Conservation (phyloP, 2,797 vertebrate genomes). For the Microchirus variegatus region DNA sequence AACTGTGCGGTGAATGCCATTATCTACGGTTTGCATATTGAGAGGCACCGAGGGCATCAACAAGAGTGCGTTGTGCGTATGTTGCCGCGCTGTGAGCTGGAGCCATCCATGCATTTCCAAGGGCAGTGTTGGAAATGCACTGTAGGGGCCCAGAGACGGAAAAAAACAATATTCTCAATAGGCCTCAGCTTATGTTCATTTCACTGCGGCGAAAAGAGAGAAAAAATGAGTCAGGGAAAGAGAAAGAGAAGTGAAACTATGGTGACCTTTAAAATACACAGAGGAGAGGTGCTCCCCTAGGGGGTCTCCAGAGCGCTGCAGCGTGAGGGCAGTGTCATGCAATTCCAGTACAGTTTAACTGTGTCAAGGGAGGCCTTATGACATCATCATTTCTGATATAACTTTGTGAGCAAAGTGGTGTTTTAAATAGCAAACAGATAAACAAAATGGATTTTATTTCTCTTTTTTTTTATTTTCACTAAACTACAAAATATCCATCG, state of each 20-base stretch:
- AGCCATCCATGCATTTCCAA: slow-evolving; percentile 73
- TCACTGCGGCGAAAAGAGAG: slow-evolving; percentile 44
- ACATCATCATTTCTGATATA: slow-evolving; percentile 41
- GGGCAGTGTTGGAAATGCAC: slow-evolving; percentile 68
- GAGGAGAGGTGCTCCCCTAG: slow-evolving; percentile 60
- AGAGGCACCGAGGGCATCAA: slow-evolving; percentile 73
- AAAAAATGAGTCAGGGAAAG: slow-evolving; percentile 40
- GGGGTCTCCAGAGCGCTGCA: slow-evolving; percentile 49
- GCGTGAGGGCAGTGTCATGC: slow-evolving; percentile 55
- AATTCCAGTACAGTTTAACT: slow-evolving; percentile 61
- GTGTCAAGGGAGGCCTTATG: slow-evolving; percentile 50
- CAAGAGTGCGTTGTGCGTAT: slow-evolving; percentile 70
- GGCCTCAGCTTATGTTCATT: slow-evolving; percentile 71
- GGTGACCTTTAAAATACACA: slow-evolving; percentile 78
- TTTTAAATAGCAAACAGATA: slow-evolving; percentile 31
- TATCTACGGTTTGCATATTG: slow-evolving; percentile 69
- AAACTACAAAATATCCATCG: too few relatives aligned
- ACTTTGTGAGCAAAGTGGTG: slow-evolving; percentile 38
- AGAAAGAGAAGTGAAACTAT: slow-evolving; percentile 44
- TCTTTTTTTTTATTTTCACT: too few relatives aligned
- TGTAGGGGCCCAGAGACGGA: slow-evolving; percentile 64
- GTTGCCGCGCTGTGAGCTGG: slow-evolving; percentile 71
- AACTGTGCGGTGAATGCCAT: slow-evolving; percentile 69
- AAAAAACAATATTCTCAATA: slow-evolving; percentile 77
- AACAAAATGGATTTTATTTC: neutral